Percentiles rank a stretch among this genome's conserved stretches.
phyloP scores from a whole-genome alignment of 2,113 vertebrate species.

The Columba livia region DNA sequence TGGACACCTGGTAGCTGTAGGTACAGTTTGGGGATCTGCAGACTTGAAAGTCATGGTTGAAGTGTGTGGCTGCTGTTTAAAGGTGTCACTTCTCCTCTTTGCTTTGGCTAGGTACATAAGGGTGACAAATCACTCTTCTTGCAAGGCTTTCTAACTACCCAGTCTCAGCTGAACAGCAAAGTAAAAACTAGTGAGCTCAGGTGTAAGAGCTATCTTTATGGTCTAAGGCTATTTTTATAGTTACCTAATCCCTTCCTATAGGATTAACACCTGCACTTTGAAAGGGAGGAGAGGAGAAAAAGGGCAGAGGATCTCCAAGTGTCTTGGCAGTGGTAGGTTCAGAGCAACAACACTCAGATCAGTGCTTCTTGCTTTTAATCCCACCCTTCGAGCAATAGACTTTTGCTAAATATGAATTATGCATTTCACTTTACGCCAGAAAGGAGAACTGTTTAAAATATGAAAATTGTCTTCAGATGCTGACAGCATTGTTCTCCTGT shows the following conservation, averaged over 20 bases:
- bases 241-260: conserved; percentile 14
- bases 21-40: neutral
- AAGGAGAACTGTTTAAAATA: conserved; percentile 14
- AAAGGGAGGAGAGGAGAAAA: neutral
- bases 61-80: neutral
- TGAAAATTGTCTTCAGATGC: neutral
- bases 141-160: neutral
- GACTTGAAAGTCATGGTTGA: neutral
- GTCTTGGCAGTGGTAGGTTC: neutral
- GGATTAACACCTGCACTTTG: conserved; percentile 29
- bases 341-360: neutral
- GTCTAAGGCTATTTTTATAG: conserved; percentile 16
- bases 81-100: neutral
- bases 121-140: neutral
- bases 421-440: neutral
- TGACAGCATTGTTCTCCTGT: conserved; percentile 7
- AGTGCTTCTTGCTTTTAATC: neutral
- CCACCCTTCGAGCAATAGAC: neutral
- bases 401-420: neutral
- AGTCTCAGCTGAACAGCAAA: neutral
- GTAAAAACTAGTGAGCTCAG: neutral
- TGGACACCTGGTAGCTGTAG: neutral
- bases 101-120: neutral
- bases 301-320: neutral
- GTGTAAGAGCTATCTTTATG: neutral